phyloP scores from a whole-genome alignment of 2,113 vertebrate genomes.

The Dipodomys ordii region DNA sequence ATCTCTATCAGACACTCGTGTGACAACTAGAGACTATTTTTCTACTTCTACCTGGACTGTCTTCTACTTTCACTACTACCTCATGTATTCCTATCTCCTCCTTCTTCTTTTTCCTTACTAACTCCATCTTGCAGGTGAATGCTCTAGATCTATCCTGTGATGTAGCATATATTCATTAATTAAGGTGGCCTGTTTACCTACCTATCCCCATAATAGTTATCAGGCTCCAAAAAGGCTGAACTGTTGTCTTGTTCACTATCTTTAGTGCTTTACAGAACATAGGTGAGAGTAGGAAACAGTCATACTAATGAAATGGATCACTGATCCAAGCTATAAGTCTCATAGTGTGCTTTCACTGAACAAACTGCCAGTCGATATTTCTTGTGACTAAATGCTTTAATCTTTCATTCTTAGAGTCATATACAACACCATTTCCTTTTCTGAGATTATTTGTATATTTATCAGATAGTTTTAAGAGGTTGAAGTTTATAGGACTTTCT shows the following conservation, averaged over 20 bases:
- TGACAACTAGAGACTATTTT: neutral
- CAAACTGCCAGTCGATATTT: neutral
- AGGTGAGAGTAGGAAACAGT: slow-evolving; percentile 25
- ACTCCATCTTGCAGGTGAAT: slow-evolving; percentile 10
- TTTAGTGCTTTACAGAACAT: slow-evolving; percentile 47
- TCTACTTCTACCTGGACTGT: neutral
- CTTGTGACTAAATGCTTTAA: slow-evolving; percentile 41
- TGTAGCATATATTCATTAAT: neutral
- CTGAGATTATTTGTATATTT: slow-evolving; percentile 28
- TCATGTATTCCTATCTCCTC: neutral
- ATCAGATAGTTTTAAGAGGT: neutral
- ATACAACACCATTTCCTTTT: slow-evolving; percentile 26
- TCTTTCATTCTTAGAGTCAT: slow-evolving; percentile 50
- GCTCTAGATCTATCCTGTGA: neutral
- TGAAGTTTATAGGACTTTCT: slow-evolving; percentile 9
- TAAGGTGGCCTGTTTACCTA: neutral
- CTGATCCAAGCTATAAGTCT: slow-evolving; percentile 24
- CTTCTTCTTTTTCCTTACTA: neutral
- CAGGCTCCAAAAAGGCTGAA: slow-evolving; percentile 19
- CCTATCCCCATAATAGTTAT: neutral
- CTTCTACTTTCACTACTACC: neutral
- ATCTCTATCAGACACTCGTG: neutral
- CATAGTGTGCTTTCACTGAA: slow-evolving; percentile 13
- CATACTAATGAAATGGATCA: slow-evolving; percentile 48
- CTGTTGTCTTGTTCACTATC: neutral